Conservation (phyloP, 2,113 vertebrate genomes). For the Phoenicopterus ruber region DNA sequence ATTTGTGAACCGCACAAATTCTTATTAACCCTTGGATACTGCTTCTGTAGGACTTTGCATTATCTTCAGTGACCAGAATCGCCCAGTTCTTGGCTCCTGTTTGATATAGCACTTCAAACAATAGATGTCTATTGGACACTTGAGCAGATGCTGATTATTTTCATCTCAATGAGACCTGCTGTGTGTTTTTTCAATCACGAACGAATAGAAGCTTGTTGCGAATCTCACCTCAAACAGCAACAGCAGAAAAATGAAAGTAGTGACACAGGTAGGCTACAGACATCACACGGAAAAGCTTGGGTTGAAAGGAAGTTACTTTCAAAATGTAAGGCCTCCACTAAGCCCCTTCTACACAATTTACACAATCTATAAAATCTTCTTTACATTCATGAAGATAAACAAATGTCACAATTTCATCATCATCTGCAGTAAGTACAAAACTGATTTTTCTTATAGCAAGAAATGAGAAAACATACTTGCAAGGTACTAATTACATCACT, state of each 20-base stretch:
- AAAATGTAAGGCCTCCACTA: not conserved
- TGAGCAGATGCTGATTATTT: conserved; percentile 16
- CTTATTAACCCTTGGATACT: not conserved
- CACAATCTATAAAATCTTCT: not conserved
- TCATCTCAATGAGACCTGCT: not conserved
- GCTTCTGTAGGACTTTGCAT: not conserved
- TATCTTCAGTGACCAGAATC: not conserved
- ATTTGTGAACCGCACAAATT: not conserved
- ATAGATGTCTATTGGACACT: not conserved
- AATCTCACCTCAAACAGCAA: not conserved
- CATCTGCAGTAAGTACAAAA: not conserved
- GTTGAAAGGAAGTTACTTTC: not conserved
- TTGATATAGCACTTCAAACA: not conserved
- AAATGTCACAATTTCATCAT: not conserved
- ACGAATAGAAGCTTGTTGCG: not conserved
- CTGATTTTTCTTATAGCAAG: not conserved
- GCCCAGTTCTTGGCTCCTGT: not conserved
- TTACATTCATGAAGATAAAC: not conserved
- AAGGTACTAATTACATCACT: not conserved
- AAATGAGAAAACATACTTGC: not conserved
- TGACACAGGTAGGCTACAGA: not conserved
- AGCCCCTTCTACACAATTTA: not conserved
- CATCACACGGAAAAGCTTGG: not conserved
- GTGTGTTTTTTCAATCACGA: not conserved
- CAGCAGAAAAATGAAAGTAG: not conserved